phyloP scores from a whole-genome alignment of 2,888 invertebrate species.

The Clistopyga incitator region DNA sequence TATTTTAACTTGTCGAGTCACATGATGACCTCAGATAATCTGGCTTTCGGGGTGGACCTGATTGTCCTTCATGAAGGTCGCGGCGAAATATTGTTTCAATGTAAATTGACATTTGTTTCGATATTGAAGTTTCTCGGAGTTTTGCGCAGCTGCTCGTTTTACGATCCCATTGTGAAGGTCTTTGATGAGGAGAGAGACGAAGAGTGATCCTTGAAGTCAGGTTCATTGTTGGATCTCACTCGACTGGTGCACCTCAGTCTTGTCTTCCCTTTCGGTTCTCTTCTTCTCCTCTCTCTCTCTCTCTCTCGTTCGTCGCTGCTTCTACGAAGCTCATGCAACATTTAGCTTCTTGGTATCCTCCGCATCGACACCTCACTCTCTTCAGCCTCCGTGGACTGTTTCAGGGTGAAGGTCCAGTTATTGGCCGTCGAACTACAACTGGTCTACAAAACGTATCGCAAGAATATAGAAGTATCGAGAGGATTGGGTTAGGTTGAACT shows the following conservation, averaged over 20 bases:
- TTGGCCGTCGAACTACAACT: conserved; percentile 20
- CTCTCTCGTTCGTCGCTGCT: conserved; percentile 52
- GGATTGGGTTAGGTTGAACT: no score
- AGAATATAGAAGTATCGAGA: neutral
- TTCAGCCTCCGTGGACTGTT: conserved; percentile 19
- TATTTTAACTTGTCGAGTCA: no score
- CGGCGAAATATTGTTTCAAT: no score
- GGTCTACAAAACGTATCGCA: neutral
- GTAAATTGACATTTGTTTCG: neutral
- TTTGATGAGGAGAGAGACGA: conserved; percentile 7
- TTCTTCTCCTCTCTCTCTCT: conserved; percentile 24
- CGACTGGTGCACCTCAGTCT: conserved; percentile 41
- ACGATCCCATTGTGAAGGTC: conserved; percentile 21
- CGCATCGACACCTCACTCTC: conserved; percentile 18
- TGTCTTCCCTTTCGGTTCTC: conserved; percentile 29
- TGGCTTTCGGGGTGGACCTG: no score
- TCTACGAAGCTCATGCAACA: conserved; percentile 78
- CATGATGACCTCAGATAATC: no score
- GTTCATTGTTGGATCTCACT: conserved; percentile 57
- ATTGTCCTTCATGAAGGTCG: no score
- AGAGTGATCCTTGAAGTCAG: conserved; percentile 41
- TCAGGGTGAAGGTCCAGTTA: conserved; percentile 12
- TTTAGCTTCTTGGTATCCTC: conserved; percentile 74
- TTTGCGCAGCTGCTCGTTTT: neutral
- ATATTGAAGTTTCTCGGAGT: conserved; percentile 10